A percentile compares a stretch with the other conserved stretches of the same genome.
phyloP scores from a whole-genome alignment of 2,797 vertebrate genomes.

The Artibeus jamaicensis region DNA sequence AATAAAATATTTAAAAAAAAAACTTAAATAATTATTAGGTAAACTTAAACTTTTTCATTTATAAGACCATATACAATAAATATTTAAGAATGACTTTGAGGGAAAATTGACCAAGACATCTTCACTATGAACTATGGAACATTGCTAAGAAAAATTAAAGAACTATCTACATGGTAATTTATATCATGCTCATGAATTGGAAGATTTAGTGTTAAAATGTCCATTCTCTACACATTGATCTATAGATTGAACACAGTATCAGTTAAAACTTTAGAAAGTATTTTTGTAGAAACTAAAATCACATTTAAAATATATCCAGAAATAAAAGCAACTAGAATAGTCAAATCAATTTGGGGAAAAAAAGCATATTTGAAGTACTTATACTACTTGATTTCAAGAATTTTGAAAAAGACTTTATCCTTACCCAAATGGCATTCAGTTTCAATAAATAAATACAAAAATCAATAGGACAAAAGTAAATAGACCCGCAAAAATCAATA shows the following conservation, averaged over 20 bases:
- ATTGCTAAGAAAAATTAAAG: background rate
- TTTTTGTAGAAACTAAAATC: background rate
- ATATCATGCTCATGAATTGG: background rate
- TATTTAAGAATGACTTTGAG: background rate
- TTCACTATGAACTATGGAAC: background rate
- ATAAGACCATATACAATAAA: background rate
- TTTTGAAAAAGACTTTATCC: background rate
- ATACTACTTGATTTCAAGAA: background rate
- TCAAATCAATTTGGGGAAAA: background rate
- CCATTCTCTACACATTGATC: background rate
- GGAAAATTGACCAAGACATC: background rate
- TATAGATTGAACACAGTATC: background rate
- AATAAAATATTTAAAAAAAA: too few species aligned
- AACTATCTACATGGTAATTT: background rate
- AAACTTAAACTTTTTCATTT: background rate
- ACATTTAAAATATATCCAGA: background rate
- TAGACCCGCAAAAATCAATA: background rate
- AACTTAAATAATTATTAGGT: background rate
- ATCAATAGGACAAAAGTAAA: too few species aligned
- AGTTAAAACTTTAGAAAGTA: background rate
- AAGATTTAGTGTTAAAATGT: background rate
- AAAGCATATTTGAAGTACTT: background rate
- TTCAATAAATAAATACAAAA: too few species aligned
- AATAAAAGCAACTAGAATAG: background rate
- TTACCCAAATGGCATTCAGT: too few species aligned